phyloP scores from a whole-genome alignment of 2,888 invertebrate genomes.

The Chrysodeixis includens region DNA sequence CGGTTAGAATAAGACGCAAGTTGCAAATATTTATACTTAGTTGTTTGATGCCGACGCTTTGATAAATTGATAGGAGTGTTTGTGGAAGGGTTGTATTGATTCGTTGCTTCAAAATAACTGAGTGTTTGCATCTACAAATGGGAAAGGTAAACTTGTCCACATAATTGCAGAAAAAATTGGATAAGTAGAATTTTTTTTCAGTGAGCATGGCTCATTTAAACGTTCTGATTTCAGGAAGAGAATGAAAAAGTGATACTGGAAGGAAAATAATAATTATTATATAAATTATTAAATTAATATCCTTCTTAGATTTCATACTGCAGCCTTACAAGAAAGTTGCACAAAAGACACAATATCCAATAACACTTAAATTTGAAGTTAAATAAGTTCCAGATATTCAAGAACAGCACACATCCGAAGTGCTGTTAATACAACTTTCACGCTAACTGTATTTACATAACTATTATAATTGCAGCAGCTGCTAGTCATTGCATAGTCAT shows the following conservation, averaged over 20 bases:
- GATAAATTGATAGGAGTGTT: not conserved
- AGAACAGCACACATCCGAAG: slow-evolving; percentile 28
- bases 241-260: no score
- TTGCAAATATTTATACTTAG: not conserved
- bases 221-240: no score
- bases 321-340: not conserved
- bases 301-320: no score
- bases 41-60: not conserved
- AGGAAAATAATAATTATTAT: no score
- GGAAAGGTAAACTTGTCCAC: no score
- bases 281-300: no score
- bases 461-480: slow-evolving; percentile 44
- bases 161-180: no score
- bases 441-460: slow-evolving; percentile 46
- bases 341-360: not conserved
- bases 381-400: slow-evolving; percentile 14
- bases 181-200: no score
- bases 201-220: no score
- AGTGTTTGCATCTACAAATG: no score
- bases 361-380: not conserved
- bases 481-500: slow-evolving; percentile 31
- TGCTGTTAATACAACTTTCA: slow-evolving; percentile 44
- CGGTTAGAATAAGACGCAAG: not conserved
- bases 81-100: not conserved
- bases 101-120: no score